phyloP scores from a whole-genome alignment of 2,113 vertebrate genomes.

The Uria lomvia region DNA sequence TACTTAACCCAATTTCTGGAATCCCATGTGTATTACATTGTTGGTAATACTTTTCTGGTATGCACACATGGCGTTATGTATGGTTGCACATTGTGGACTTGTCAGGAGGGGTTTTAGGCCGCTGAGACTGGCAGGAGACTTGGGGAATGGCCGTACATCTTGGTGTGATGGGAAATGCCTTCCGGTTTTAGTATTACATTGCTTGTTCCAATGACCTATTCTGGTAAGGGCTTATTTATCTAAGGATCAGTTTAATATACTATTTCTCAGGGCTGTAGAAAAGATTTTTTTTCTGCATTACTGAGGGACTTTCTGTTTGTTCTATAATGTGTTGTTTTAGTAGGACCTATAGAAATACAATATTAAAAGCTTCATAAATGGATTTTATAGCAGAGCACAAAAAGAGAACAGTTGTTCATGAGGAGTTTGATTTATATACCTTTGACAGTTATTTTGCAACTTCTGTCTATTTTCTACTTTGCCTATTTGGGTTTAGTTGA shows the following conservation, averaged over 20 bases:
- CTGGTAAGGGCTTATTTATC: not conserved
- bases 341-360: too few relatives aligned
- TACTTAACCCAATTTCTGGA: not conserved
- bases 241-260: not conserved
- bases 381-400: too few relatives aligned
- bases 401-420: too few relatives aligned
- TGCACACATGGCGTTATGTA: fast-evolving
- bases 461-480: too few relatives aligned
- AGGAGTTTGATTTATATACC: too few relatives aligned
- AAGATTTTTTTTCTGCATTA: not conserved
- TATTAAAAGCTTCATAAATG: too few relatives aligned
- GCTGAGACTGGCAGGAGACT: not conserved
- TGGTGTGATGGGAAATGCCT: not conserved
- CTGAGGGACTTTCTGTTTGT: not conserved
- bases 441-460: too few relatives aligned
- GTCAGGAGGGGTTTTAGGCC: not conserved
- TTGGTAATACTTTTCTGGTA: not conserved
- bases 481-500: too few relatives aligned
- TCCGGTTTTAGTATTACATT: not conserved
- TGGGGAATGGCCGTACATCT: not conserved
- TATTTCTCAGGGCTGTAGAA: not conserved
- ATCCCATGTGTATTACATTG: not conserved
- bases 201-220: not conserved
- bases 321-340: not conserved
- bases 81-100: not conserved